Evolutionary conservation across 2,113 vertebrate species (phyloP), one percentile per base, ranked within the genome.

Genomic region (Nerophis ophidion): DNA sequence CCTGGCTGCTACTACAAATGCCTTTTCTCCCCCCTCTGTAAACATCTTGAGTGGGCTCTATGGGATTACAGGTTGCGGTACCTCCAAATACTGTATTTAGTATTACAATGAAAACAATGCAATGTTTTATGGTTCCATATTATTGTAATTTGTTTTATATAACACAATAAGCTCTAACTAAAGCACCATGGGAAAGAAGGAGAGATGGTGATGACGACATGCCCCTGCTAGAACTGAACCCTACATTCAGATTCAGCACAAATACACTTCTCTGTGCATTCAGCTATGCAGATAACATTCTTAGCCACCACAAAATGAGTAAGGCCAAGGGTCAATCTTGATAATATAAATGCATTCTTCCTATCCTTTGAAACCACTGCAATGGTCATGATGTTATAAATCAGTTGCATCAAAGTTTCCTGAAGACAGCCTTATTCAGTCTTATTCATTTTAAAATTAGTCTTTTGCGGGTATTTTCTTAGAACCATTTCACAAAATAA

Each of bases 401-500:
- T 61, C 33, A 5, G 40, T 36, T 51, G 26, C 12, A 2, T 11
- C 40, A 44, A 40, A 7, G 55, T 55, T 64, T 66, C 63, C 63
- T 70, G 59, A 59, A 51, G 61, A 67, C 36, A n/a, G 59, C 69
- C 44, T 26, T 26, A 4, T 26, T 26, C 26, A 26, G 26, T 26
- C 26, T 26, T 26, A 26, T 26, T 26, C 26, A 26, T 26, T 26
- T 26, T 26, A 26, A 26, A 26, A 57, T 61, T 64, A 55, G 59
- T 57, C 67, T 63, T 7, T 50, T 11, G 61, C 49, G 35, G 19
- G 73, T 60, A 64, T 60, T 35, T 65, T 74, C 48, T 61, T 57
- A 73, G 80, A 49, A 35, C 50, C 48, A 13, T 48, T 55, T 56
- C 59, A 86, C 74, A 76, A 73, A 78, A 45, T 51, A 51, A 65